These are phyloP conservation scores for Fulica atra DNA, from an alignment of 2,113 vertebrate species.

Conservation along the genomic window DNA sequence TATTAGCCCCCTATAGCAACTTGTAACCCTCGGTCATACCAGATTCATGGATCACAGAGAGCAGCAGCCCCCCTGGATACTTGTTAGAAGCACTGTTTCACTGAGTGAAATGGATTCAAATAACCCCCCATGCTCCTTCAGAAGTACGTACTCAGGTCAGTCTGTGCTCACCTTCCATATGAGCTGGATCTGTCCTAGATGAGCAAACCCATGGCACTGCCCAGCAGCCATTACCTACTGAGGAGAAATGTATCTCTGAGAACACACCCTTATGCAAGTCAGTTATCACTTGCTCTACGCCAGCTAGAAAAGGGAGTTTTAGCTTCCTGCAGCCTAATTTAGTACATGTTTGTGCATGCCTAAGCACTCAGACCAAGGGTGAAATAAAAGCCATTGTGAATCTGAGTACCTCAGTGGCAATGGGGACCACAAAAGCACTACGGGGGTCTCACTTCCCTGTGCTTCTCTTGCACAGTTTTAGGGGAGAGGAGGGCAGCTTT, in stretches of 20 bases:
- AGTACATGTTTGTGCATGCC: neutral
- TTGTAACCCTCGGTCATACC: neutral
- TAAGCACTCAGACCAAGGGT: neutral
- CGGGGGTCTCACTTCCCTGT: neutral
- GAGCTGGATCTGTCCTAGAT: neutral
- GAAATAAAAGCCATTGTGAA: neutral
- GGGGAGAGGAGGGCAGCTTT: neutral
- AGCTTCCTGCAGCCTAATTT: neutral
- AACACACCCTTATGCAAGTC: neutral
- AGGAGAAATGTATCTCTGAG: neutral
- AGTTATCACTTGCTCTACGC: neutral
- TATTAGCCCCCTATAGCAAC: no score
- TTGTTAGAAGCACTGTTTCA: neutral
- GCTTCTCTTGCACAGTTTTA: neutral
- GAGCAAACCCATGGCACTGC: neutral
- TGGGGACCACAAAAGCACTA: neutral
- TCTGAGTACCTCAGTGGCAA: neutral
- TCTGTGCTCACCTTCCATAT: neutral
- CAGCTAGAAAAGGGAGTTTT: neutral
- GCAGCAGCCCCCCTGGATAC: fast-evolving
- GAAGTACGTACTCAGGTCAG: neutral
- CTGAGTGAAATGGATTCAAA: neutral
- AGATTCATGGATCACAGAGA: neutral
- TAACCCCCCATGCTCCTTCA: fast-evolving
- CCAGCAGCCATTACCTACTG: neutral